Evolutionary conservation across 2,888 invertebrate genomes (phyloP).

Genomic region (Listrodromus nycthemerus): DNA sequence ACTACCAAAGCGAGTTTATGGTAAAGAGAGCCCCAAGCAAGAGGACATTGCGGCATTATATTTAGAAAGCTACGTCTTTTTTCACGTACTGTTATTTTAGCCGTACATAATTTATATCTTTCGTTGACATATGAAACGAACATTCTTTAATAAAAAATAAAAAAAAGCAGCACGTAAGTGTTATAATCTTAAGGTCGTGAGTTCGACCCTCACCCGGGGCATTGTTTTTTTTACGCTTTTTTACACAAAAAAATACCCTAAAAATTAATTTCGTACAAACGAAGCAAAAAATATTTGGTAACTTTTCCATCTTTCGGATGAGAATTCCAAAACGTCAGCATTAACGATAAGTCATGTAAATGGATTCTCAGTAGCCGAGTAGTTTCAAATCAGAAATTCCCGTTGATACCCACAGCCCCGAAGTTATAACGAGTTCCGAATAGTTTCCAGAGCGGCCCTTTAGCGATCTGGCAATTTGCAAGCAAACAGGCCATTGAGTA

Average conservation of each 20-base stretch:
- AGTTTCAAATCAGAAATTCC: background rate
- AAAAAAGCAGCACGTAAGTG: constrained; percentile 80
- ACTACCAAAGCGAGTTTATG: too few relatives aligned
- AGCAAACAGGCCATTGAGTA: constrained; percentile 79
- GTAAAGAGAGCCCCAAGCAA: too few relatives aligned
- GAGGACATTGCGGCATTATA: too few relatives aligned
- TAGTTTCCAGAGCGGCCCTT: constrained; percentile 79
- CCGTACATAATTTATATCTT: too few relatives aligned
- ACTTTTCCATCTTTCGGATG: background rate
- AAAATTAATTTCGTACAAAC: background rate
- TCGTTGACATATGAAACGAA: too few relatives aligned
- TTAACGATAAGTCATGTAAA: constrained; percentile 74
- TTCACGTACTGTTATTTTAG: too few relatives aligned
- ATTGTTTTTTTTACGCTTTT: constrained; percentile 83
- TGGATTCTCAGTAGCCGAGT: constrained; percentile 54
- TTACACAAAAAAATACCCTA: too few relatives aligned
- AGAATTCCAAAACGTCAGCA: background rate
- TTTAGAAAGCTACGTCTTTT: too few relatives aligned
- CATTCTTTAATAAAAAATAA: too few relatives aligned
- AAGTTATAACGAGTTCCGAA: constrained; percentile 81
- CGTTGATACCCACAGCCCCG: constrained; percentile 60
- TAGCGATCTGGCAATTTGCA: constrained; percentile 81
- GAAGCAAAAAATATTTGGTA: background rate
- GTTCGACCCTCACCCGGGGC: constrained; percentile 96
- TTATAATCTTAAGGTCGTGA: constrained; percentile 91